Conservation (phyloP, 2,888 invertebrate species). For the Apoda limacodes region DNA sequence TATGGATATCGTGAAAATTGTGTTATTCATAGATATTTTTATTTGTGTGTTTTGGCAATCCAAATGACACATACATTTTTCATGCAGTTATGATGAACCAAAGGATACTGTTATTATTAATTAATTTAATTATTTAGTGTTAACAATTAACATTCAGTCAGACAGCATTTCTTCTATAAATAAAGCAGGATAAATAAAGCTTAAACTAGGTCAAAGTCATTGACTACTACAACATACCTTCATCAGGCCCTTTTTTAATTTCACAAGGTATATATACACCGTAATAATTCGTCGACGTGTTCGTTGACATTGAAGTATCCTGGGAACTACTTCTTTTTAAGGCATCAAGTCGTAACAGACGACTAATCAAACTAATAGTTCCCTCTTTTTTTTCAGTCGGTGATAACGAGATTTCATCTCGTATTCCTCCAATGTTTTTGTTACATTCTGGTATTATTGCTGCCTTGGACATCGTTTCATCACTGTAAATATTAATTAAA, state of each 20-base stretch:
- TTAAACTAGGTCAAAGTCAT: too few species aligned
- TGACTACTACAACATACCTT: too few species aligned
- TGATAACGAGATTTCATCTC: slow-evolving; percentile 47
- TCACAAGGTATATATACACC: slow-evolving; percentile 68
- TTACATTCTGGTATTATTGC: slow-evolving; percentile 50
- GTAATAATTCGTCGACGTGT: slow-evolving; percentile 48
- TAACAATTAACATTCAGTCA: too few species aligned
- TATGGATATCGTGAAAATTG: too few species aligned
- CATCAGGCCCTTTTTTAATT: slow-evolving; percentile 61
- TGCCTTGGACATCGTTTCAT: slow-evolving; percentile 56
- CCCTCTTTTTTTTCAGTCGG: slow-evolving; percentile 52
- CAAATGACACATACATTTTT: too few species aligned
- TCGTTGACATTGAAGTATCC: slow-evolving; percentile 37
- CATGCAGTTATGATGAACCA: too few species aligned
- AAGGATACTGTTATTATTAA: too few species aligned
- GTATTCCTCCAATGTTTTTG: slow-evolving; percentile 46
- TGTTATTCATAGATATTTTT: too few species aligned
- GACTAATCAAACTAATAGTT: slow-evolving; percentile 48
- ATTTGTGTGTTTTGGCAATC: too few species aligned
- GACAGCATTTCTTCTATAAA: too few species aligned
- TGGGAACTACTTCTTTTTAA: slow-evolving; percentile 35
- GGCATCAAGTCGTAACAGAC: slow-evolving; percentile 47
- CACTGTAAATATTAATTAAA: slow-evolving; percentile 52
- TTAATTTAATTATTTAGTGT: too few species aligned
- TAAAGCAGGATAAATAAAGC: too few species aligned